Base-by-base conservation (phyloP, 1,140 invertebrate genomes). In the Hetaerina americana region DNA sequence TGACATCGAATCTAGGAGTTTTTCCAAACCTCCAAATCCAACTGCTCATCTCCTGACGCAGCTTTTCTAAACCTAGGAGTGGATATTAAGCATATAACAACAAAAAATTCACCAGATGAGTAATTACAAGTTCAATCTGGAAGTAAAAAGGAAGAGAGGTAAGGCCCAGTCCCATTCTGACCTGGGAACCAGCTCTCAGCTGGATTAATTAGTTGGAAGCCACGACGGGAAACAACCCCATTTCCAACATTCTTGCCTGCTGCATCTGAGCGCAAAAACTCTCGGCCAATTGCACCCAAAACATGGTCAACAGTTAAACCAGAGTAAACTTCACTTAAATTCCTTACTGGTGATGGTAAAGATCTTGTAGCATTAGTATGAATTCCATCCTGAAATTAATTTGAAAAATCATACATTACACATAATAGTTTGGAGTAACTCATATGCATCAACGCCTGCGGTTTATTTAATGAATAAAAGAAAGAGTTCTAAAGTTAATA, bases 21-120 rank as follows among this genome's bases (percentile, higher is more conserved):
- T 88, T 90, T n/a, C 92, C 95, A 80, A 86, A 95, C 70, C 87
- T 87, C 94, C 94, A 97, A 68, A 93, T 86, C 94, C 94, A 97
- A 18, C 87, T 89, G 73, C 82, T 78, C 26, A 95, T 87, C 72
- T 90, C 86, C 66, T 85, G 79, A 66, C 84, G 84, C 72, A 92
- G 84, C 71, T 84, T 78, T 26, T 84, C 77, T 12, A 96, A 84
- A 76, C 91, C 90, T 90, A 77, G 40, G 78, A 81, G 76, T 72
- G 72, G 71, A 73, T 69, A 74, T 70, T 29, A 67, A 49, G 12
- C n/a, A 71, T 10, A 12, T 71, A 71, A 25, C 66, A 29, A 71
- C 26, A n/a, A 49, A n/a, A 71, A n/a, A n/a, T n/a, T n/a, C n/a
- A n/a, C n/a, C n/a, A n/a, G n/a, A 70, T 10, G 6, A 70, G 29